Evolutionary conservation across 2,888 invertebrate species (phyloP).

Genomic region (Heliothis peltigera): DNA sequence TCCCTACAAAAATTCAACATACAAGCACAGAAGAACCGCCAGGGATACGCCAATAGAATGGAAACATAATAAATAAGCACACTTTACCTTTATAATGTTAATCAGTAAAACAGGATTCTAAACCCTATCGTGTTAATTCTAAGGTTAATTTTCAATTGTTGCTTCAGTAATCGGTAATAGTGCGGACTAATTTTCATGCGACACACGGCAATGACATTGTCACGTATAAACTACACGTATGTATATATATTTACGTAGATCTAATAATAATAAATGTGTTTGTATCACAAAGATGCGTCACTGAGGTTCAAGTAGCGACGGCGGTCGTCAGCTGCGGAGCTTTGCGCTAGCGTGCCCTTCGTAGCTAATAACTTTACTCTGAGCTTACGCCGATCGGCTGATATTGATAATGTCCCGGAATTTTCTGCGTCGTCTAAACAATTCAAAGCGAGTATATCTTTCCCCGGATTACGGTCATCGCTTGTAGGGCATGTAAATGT

Average conservation of each 20-base stretch:
- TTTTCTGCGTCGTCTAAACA: slow-evolving; percentile 15
- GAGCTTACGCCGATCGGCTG: slow-evolving; percentile 18
- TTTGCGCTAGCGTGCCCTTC: slow-evolving; percentile 29
- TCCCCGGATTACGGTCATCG: slow-evolving; percentile 27
- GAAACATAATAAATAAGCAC: slow-evolving; percentile 61
- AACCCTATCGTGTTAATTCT: slow-evolving; percentile 52
- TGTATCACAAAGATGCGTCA: slow-evolving; percentile 61
- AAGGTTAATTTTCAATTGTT: slow-evolving; percentile 55
- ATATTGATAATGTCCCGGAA: slow-evolving; percentile 39
- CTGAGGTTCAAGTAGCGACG: slow-evolving; percentile 35
- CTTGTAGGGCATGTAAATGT: slow-evolving; percentile 9
- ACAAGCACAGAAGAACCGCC: slow-evolving; percentile 57
- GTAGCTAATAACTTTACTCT: slow-evolving; percentile 3
- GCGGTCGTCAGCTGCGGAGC: slow-evolving; percentile 25
- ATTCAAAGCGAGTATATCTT: slow-evolving; percentile 30
- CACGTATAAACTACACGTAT: slow-evolving; percentile 73
- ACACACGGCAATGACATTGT: slow-evolving; percentile 73
- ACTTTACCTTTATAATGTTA: slow-evolving; percentile 39
- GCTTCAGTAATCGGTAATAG: slow-evolving; percentile 52
- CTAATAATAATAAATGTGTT: slow-evolving; percentile 65
- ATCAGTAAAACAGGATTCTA: slow-evolving; percentile 40
- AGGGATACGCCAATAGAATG: slow-evolving; percentile 61
- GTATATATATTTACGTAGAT: slow-evolving; percentile 65
- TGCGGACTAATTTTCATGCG: slow-evolving; percentile 73
- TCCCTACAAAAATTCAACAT: slow-evolving; percentile 56